These are phyloP conservation scores for Hemibagrus wyckioides DNA, from an alignment of 2,113 vertebrate genomes.

Conservation along the genomic window DNA sequence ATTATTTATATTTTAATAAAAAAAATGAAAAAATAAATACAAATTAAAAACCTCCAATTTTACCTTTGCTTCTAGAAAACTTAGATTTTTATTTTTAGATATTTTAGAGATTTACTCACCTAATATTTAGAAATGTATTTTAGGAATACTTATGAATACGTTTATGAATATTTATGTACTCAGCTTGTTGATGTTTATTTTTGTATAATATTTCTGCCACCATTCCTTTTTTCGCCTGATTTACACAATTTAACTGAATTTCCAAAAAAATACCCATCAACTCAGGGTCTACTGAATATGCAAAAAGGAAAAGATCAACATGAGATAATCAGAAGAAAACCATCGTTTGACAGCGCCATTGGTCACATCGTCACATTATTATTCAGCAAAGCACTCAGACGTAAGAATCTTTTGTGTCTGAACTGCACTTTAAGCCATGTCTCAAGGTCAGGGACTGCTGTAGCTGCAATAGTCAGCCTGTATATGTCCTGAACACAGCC, in stretches of 20 bases:
- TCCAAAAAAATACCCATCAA: not conserved
- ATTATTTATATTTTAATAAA: not conserved
- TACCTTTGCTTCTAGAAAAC: not conserved
- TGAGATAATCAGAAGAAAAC: too few relatives aligned
- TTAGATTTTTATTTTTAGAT: not conserved
- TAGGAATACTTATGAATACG: too few relatives aligned
- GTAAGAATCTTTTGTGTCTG: not conserved
- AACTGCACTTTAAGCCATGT: not conserved
- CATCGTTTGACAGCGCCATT: not conserved
- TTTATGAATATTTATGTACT: too few relatives aligned
- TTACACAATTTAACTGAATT: not conserved
- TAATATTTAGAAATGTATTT: not conserved
- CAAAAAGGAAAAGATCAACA: not conserved
- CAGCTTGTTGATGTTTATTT: not conserved
- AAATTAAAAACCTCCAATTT: not conserved
- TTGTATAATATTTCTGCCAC: not conserved
- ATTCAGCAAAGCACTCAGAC: slow-evolving; percentile 4
- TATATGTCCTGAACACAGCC: not conserved
- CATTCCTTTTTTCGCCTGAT: not conserved
- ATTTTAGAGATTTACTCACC: not conserved
- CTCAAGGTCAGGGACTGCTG: not conserved
- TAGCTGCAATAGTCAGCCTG: not conserved
- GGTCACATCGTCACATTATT: slow-evolving; percentile 11
- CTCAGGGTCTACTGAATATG: not conserved
- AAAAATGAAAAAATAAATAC: not conserved